Conservation (phyloP, 2,888 invertebrate species). For the Cosmia trapezina region DNA sequence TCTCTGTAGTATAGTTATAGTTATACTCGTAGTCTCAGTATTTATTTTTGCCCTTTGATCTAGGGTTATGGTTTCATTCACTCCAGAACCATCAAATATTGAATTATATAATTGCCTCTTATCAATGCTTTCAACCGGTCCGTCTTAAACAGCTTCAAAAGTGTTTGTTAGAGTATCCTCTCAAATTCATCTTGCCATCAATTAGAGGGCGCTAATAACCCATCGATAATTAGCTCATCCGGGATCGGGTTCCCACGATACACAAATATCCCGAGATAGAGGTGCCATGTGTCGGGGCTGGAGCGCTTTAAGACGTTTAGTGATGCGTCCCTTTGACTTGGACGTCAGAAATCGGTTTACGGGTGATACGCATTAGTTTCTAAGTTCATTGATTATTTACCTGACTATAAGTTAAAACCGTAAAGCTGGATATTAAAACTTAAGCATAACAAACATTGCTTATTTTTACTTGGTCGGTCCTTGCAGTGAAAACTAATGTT, state of each 20-base stretch:
- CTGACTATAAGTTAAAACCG: no score
- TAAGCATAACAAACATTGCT: no score
- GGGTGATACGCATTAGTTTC: neutral
- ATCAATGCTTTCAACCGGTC: constrained; percentile 11
- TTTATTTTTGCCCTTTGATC: neutral
- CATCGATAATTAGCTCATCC: constrained; percentile 62
- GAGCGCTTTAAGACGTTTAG: constrained; percentile 16
- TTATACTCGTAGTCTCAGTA: neutral
- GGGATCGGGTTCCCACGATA: constrained; percentile 57
- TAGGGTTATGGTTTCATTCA: neutral
- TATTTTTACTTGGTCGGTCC: no score
- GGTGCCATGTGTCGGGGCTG: constrained; percentile 35
- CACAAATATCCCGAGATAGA: constrained; percentile 41
- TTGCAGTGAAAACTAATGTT: no score
- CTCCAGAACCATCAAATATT: constrained; percentile 5
- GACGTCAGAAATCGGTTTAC: constrained; percentile 13
- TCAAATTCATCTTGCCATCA: constrained; percentile 42
- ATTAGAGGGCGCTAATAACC: constrained; percentile 55
- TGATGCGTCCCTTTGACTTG: constrained; percentile 18
- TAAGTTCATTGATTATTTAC: no score
- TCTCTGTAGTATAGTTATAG: neutral
- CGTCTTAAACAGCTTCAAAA: constrained; percentile 23
- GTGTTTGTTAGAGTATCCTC: constrained; percentile 40
- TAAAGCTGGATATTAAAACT: no score
- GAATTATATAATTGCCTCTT: constrained; percentile 3